A percentile compares a stretch with the other conserved stretches of the same genome.
These are phyloP conservation scores for Antigone vipio DNA, from an alignment of 2,113 vertebrate species.

Conservation along the genomic window DNA sequence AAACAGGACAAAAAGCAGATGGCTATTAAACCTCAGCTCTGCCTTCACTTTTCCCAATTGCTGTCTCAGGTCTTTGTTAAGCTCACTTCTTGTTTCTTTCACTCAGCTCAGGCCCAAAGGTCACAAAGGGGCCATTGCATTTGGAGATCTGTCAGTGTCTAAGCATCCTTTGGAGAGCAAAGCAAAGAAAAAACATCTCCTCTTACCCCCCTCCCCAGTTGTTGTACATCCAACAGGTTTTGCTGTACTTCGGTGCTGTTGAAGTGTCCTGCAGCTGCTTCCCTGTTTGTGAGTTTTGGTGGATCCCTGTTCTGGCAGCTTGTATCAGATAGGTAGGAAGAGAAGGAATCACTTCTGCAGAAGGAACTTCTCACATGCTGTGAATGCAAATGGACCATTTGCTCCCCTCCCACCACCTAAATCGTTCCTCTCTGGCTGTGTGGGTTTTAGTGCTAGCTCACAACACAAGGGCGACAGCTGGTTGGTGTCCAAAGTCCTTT, in stretches of 20 bases:
- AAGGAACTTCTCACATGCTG: neutral
- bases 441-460: conserved; percentile 7
- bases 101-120: neutral
- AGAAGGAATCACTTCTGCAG: neutral
- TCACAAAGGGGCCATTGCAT: neutral
- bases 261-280: neutral
- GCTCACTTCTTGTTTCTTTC: neutral
- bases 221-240: neutral
- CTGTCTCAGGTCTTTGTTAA: neutral
- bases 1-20: neutral
- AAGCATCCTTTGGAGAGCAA: neutral
- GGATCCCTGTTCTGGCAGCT: neutral
- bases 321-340: neutral
- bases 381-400: conserved; percentile 19
- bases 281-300: neutral
- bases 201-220: neutral
- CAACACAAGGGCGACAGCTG: conserved; percentile 48
- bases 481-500: conserved; percentile 66
- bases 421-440: neutral
- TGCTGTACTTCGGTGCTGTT: neutral
- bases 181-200: neutral
- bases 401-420: neutral
- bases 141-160: neutral
- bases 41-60: neutral
- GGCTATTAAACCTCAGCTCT: neutral